Conservation (phyloP, 2,113 vertebrate genomes). For the Rhodinocichla rosea region DNA sequence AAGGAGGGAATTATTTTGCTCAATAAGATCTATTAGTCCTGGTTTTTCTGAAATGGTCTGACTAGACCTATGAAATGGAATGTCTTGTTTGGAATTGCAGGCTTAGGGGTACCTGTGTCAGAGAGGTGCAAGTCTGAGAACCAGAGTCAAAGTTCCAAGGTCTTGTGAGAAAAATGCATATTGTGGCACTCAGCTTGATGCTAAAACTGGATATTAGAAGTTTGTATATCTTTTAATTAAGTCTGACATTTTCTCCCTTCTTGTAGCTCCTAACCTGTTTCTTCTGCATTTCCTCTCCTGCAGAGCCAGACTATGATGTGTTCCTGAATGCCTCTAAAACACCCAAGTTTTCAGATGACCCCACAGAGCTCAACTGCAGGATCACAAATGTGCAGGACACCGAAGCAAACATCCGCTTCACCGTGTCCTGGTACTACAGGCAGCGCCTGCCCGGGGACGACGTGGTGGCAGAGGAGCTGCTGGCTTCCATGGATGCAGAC, state of each 20-base stretch:
- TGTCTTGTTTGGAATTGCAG: not conserved
- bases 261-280: not conserved
- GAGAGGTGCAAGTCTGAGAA: not conserved
- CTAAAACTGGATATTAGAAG: not conserved
- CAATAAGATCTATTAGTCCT: not conserved
- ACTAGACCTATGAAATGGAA: not conserved
- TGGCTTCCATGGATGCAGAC: conserved; percentile 80
- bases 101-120: not conserved
- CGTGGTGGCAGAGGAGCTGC: conserved; percentile 12
- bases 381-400: conserved; percentile 70
- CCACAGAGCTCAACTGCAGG: conserved; percentile 82
- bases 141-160: not conserved
- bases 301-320: conserved; percentile 81
- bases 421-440: conserved; percentile 84
- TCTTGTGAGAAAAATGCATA: not conserved
- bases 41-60: not conserved
- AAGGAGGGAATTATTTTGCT: not conserved
- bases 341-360: conserved; percentile 81
- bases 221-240: not conserved
- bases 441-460: conserved; percentile 18
- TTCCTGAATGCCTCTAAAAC: conserved; percentile 70
- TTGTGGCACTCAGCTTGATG: not conserved
- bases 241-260: not conserved
- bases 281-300: not conserved
- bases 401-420: conserved; percentile 64